Base-by-base conservation (phyloP, 2,113 vertebrate genomes). In the Isichthys henryi region DNA sequence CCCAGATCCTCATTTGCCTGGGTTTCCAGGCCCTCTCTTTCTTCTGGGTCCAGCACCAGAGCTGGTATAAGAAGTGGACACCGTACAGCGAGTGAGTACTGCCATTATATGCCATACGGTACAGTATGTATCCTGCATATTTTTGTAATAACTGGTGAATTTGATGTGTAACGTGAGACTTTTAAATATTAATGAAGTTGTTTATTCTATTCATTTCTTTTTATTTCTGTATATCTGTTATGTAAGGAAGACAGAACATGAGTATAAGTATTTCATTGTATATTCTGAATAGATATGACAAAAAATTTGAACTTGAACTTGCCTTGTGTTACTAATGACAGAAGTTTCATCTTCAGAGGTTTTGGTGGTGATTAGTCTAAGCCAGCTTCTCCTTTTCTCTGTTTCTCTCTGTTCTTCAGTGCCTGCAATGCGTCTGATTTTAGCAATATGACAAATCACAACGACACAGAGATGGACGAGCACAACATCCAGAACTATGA, bases 1-100 rank as follows among this genome's bases (percentile, higher is more conserved):
- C 97, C 91, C 98, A 99, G 95, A 98, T 99, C 92, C 88, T 99
- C 92, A 97, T 99, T 94, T 98, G 96, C 93, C 92, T 99, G 93
- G 96, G 95, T 93, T 99, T 99, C 96, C 98, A 99, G 90, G 95
- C 91, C 58, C 48, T 97, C 0, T 96, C 97, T 0, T 99, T 99
- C 94, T 93, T 98, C 66, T 96, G 96, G 96, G 98, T 99, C 91
- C 95, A 93, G 90, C 93, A 96, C 86, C 96, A 99, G 93, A 89
- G 93, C 90, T 99, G 98, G 98, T 98, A 98, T 93, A 92, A 96
- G 86, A 39, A 58, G 3, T 98, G 97, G 97, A 95, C 91, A 2
- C 92, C 90, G 0, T 50, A 91, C 39, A 96, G 96, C 15, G 94
- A 98, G 98, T 99, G 95, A 97, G 98, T 96, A 66, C 35, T 6